phyloP scores from a whole-genome alignment of 2,113 vertebrate genomes.

The Mola mola region DNA sequence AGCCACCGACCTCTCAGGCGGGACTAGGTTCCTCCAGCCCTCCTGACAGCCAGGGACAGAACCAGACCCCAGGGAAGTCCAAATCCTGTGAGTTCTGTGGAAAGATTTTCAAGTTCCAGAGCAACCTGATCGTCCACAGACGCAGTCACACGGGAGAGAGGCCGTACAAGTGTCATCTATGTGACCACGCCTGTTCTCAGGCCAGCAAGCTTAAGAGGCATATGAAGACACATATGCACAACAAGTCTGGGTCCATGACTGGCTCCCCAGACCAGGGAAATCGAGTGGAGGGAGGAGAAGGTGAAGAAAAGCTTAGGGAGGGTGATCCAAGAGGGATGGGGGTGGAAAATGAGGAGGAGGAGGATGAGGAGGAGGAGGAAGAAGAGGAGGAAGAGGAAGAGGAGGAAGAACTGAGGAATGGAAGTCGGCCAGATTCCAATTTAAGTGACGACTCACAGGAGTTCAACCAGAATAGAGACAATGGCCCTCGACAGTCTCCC shows the following conservation, averaged over 20 bases:
- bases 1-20: conserved; percentile 67
- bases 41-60: conserved; percentile 85
- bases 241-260: conserved; percentile 93
- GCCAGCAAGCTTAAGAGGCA: conserved; percentile 99
- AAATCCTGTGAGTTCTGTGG: conserved; percentile 99
- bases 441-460: conserved; percentile 95
- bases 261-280: conserved; percentile 94
- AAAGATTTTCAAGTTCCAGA: conserved; percentile 99
- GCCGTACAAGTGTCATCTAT: conserved; percentile 99
- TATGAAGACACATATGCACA: conserved; percentile 99
- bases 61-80: conserved; percentile 90
- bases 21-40: conserved; percentile 77
- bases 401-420: conserved; percentile 93
- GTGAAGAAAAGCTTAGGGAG: conserved; percentile 86
- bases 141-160: conserved; percentile 98
- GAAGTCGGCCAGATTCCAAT: conserved; percentile 93
- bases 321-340: conserved; percentile 87
- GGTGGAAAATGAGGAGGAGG: conserved; percentile 89
- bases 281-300: conserved; percentile 89
- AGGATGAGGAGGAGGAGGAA: conserved; percentile 93
- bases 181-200: conserved; percentile 98
- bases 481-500: conserved; percentile 85
- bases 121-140: conserved; percentile 97
- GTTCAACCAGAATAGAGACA: conserved; percentile 89
- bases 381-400: conserved; percentile 92